These are phyloP conservation scores for Macrotrachela quadricornifera DNA, from an alignment of 1,140 invertebrate genomes.

Conservation along the genomic window DNA sequence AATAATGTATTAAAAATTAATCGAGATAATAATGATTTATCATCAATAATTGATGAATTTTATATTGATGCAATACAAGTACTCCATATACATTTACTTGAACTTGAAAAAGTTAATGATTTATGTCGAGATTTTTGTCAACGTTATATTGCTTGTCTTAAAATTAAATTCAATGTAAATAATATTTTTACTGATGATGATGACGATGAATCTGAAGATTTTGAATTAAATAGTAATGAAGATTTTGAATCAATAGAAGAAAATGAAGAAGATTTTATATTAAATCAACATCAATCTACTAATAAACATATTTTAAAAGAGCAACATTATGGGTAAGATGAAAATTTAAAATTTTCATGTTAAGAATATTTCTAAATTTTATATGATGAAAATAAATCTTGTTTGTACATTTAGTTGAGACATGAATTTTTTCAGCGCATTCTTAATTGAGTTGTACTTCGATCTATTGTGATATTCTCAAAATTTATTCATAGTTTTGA, in stretches of 20 bases:
- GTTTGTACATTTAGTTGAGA: too few relatives aligned
- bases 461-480: too few relatives aligned
- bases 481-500: too few relatives aligned
- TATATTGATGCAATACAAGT: conserved; percentile 25
- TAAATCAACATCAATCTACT: background rate
- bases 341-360: too few relatives aligned
- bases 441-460: background rate
- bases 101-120: conserved; percentile 31
- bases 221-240: background rate
- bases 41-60: conserved; percentile 19
- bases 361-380: too few relatives aligned
- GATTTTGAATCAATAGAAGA: background rate
- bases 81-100: conserved; percentile 28
- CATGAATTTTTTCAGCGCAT: background rate
- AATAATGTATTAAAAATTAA: background rate
- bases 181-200: conserved; percentile 2
- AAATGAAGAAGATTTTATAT: background rate
- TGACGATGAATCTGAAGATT: conserved; percentile 12
- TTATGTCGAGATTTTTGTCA: conserved; percentile 30
- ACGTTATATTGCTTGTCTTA: conserved; percentile 27
- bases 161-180: conserved; percentile 11
- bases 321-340: too few relatives aligned
- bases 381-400: too few relatives aligned
- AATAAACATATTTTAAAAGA: background rate
- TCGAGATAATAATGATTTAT: background rate